Conservation (phyloP, 2,888 invertebrate genomes). For the Agriopis marginaria region DNA sequence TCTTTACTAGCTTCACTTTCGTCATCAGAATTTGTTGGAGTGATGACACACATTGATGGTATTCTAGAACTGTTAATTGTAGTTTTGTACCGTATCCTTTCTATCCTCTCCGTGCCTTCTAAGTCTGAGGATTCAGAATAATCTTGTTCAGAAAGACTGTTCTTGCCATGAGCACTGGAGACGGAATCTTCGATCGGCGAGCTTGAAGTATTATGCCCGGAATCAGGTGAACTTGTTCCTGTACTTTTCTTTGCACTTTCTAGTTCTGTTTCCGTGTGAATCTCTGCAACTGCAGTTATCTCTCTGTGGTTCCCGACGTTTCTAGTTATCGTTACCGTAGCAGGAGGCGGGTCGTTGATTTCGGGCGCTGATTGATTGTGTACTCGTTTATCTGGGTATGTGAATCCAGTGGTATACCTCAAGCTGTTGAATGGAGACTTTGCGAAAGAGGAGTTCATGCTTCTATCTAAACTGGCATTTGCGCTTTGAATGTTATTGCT, state of each 20-base stretch:
- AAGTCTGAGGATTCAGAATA: conserved; percentile 95
- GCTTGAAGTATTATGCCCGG: conserved; percentile 93
- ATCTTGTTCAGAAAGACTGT: conserved; percentile 92
- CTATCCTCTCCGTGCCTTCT: conserved; percentile 95
- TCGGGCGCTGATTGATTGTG: conserved; percentile 75
- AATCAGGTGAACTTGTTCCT: conserved; percentile 92
- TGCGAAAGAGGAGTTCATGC: conserved; percentile 72
- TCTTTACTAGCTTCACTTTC: conserved; percentile 87
- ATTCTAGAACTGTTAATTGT: conserved; percentile 95
- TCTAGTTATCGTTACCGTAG: conserved; percentile 76
- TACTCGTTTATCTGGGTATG: conserved; percentile 69
- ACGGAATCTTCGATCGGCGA: conserved; percentile 92
- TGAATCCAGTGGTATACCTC: conserved; percentile 69
- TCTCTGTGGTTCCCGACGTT: conserved; percentile 80
- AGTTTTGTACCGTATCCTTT: conserved; percentile 94
- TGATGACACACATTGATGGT: conserved; percentile 97
- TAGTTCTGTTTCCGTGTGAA: conserved; percentile 81
- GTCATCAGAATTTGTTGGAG: conserved; percentile 95
- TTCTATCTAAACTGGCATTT: conserved; percentile 86
- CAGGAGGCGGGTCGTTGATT: conserved; percentile 65
- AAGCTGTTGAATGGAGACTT: conserved; percentile 77
- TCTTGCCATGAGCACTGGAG: conserved; percentile 89
- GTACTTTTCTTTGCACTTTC: conserved; percentile 84
- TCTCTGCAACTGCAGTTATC: conserved; percentile 86
- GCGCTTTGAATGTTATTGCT: conserved; percentile 80